These are phyloP conservation scores for Perithous albicinctus DNA, from an alignment of 2,888 invertebrate species.

Conservation along the genomic window DNA sequence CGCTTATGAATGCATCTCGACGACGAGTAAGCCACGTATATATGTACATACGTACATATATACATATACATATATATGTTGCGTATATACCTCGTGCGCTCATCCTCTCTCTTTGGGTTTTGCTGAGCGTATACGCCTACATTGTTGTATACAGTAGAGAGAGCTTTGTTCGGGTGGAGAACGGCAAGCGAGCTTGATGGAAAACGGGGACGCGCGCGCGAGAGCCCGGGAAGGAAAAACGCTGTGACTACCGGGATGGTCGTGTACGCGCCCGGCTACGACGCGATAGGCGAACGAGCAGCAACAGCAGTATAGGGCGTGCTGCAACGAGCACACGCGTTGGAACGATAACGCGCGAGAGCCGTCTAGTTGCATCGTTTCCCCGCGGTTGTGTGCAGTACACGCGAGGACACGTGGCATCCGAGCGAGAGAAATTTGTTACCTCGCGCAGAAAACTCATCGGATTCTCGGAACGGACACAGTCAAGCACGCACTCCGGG, in stretches of 20 bases:
- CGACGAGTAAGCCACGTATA: constrained; percentile 64
- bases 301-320: not conserved
- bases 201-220: constrained; percentile 12
- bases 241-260: constrained; percentile 20
- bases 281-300: constrained; percentile 9
- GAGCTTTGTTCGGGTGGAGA: not conserved
- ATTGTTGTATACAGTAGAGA: constrained; percentile 2
- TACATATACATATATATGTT: not conserved
- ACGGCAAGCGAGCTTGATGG: constrained; percentile 26
- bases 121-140: not conserved
- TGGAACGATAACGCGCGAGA: constrained; percentile 43
- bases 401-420: constrained; percentile 63
- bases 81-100: not conserved
- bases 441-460: constrained; percentile 71
- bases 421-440: constrained; percentile 69
- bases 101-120: not conserved
- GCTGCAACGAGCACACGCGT: constrained; percentile 31
- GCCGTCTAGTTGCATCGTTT: constrained; percentile 27
- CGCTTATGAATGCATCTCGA: constrained; percentile 73
- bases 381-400: constrained; percentile 38
- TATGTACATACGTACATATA: constrained; percentile 37
- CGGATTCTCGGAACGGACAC: constrained; percentile 63
- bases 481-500: not conserved
- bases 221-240: constrained; percentile 6
- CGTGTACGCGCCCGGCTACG: not conserved